phyloP scores from a whole-genome alignment of 2,113 vertebrate species.

The Rhagologus leucostigma region DNA sequence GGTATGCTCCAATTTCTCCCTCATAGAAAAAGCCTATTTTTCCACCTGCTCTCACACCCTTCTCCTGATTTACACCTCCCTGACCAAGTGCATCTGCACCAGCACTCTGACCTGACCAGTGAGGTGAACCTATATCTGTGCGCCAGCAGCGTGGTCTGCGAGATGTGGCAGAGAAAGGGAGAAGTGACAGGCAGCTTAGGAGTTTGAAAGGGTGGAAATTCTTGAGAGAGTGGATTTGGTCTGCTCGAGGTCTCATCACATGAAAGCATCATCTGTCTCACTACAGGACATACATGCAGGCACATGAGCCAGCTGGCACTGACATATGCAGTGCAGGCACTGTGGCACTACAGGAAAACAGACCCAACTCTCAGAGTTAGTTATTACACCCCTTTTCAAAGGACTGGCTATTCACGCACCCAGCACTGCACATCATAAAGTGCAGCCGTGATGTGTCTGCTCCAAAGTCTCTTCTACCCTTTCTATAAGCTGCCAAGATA shows the following conservation, averaged over 20 bases:
- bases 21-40: neutral
- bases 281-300: neutral
- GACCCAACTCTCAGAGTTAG: neutral
- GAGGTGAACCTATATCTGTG: fast-evolving
- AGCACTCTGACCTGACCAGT: neutral
- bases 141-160: neutral
- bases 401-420: neutral
- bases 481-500: neutral
- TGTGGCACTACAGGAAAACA: neutral
- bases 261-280: neutral
- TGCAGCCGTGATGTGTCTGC: neutral
- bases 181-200: neutral
- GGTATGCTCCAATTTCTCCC: neutral
- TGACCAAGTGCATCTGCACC: neutral
- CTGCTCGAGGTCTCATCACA: neutral
- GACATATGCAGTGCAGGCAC: neutral
- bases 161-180: neutral
- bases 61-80: neutral
- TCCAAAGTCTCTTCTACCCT: neutral
- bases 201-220: neutral
- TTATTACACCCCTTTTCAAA: neutral
- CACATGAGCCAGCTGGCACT: neutral
- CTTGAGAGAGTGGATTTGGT: neutral
- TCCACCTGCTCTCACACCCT: neutral
- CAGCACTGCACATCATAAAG: neutral